Conservation (phyloP, 2,888 invertebrate genomes). For the Caenorhabditis doughertyi region DNA sequence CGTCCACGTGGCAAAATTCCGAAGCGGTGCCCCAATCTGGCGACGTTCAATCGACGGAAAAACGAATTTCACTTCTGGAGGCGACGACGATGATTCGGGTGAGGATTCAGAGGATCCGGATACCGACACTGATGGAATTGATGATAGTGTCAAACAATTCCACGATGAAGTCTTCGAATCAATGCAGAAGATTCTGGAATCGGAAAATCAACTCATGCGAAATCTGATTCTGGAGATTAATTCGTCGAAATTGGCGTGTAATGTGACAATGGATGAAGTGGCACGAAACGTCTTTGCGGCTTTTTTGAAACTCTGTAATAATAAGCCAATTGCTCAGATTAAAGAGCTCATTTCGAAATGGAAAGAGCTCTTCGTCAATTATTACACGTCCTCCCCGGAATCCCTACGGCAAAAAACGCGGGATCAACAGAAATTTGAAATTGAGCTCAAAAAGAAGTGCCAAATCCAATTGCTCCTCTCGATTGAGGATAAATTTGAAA, state of each 20-base stretch:
- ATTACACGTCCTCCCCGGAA: slow-evolving; percentile 68
- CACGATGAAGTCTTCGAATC: slow-evolving; percentile 70
- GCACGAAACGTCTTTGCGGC: slow-evolving; percentile 73
- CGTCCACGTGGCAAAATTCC: slow-evolving; percentile 14
- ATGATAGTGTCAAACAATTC: slow-evolving; percentile 52
- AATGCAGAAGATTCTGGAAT: slow-evolving; percentile 65
- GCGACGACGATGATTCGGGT: not conserved
- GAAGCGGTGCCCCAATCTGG: slow-evolving; percentile 47
- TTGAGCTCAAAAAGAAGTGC: slow-evolving; percentile 47
- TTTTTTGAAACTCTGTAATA: slow-evolving; percentile 67
- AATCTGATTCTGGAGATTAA: slow-evolving; percentile 81
- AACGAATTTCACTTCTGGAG: slow-evolving; percentile 20
- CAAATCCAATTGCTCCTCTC: slow-evolving; percentile 76
- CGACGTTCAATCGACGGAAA: slow-evolving; percentile 31
- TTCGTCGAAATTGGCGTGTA: slow-evolving; percentile 80
- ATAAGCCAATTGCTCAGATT: slow-evolving; percentile 37
- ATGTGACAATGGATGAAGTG: slow-evolving; percentile 77
- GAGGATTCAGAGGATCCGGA: slow-evolving; percentile 11
- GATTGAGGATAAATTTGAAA: slow-evolving; percentile 71
- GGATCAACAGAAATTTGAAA: slow-evolving; percentile 28
- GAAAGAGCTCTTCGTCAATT: slow-evolving; percentile 74
- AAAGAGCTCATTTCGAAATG: slow-evolving; percentile 70
- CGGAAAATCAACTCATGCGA: slow-evolving; percentile 59
- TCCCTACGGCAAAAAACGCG: slow-evolving; percentile 5
- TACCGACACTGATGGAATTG: slow-evolving; percentile 27